A percentile compares a stretch with the other conserved stretches of the same genome.
phyloP scores from a whole-genome alignment of 2,113 vertebrate genomes.

The Mus spicilegus region DNA sequence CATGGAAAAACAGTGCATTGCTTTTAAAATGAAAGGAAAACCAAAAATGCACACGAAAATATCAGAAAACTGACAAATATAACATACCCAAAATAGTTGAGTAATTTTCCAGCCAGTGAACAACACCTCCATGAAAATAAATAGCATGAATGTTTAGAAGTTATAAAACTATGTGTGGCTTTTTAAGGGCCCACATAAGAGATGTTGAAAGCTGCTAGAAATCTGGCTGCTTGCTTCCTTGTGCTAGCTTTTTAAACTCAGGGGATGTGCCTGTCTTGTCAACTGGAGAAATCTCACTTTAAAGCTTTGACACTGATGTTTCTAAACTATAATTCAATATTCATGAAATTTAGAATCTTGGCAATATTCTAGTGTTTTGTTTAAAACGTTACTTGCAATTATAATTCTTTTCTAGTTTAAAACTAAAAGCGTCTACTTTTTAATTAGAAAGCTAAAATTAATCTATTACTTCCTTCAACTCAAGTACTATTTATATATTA shows the following conservation, averaged over 20 bases:
- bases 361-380: slow-evolving; percentile 8
- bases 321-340: slow-evolving; percentile 27
- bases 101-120: slow-evolving; percentile 31
- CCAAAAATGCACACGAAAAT: slow-evolving; percentile 39
- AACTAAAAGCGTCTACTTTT: background rate
- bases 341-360: slow-evolving; percentile 41
- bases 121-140: slow-evolving; percentile 47
- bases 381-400: slow-evolving; percentile 33
- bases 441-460: slow-evolving; percentile 60
- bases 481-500: background rate
- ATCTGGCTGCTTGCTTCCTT: background rate
- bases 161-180: slow-evolving; percentile 11
- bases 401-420: background rate
- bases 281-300: background rate
- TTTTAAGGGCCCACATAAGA: slow-evolving; percentile 30
- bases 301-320: slow-evolving; percentile 46
- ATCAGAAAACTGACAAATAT: slow-evolving; percentile 18
- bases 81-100: slow-evolving; percentile 37
- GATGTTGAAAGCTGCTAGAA: slow-evolving; percentile 48
- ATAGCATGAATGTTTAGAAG: slow-evolving; percentile 33
- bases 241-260: slow-evolving; percentile 49
- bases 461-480: slow-evolving; percentile 43
- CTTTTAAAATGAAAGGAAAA: slow-evolving; percentile 41
- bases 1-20: slow-evolving; percentile 1
- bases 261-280: background rate